These are phyloP conservation scores for Butorides virescens DNA, from an alignment of 2,113 vertebrate species.

Conservation along the genomic window DNA sequence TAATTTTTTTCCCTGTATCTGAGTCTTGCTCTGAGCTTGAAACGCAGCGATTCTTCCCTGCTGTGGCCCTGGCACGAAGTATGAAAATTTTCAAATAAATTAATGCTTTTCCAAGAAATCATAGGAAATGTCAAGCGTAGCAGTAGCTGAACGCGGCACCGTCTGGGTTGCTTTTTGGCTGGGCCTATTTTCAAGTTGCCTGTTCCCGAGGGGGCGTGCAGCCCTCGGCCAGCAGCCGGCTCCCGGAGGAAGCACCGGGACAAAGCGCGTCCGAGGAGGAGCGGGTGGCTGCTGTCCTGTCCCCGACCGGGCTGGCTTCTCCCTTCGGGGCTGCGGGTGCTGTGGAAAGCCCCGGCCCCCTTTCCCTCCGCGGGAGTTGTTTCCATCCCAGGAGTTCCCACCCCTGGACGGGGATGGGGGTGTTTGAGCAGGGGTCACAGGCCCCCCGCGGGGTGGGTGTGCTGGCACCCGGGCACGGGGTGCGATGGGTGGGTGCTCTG, in stretches of 20 bases:
- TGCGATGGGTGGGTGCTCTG: not conserved
- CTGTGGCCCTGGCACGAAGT: not conserved
- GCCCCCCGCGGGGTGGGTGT: rapidly evolving
- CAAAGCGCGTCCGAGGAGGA: not conserved
- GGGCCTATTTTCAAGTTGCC: not conserved
- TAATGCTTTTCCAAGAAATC: conserved; percentile 27
- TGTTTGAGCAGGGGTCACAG: rapidly evolving
- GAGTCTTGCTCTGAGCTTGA: conserved; percentile 35
- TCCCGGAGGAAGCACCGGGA: rapidly evolving
- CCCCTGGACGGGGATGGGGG: not conserved
- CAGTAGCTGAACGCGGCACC: not conserved
- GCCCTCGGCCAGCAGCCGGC: rapidly evolving
- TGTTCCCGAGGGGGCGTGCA: not conserved
- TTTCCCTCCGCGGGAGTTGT: rapidly evolving
- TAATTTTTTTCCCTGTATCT: conserved; percentile 36
- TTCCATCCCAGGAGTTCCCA: not conserved
- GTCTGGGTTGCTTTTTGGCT: not conserved
- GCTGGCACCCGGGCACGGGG: not conserved
- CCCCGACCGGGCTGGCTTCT: not conserved
- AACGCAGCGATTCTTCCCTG: conserved; percentile 43
- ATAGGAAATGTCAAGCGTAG: not conserved
- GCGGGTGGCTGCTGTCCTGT: not conserved
- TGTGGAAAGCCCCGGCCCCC: rapidly evolving
- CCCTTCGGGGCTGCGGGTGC: not conserved
- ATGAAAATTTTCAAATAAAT: conserved; percentile 50